Evolutionary conservation across 35 echinoderm and acorn worm species (phyloP), one percentile per base, ranked within the genome.

Genomic region (Diadema setosum): DNA sequence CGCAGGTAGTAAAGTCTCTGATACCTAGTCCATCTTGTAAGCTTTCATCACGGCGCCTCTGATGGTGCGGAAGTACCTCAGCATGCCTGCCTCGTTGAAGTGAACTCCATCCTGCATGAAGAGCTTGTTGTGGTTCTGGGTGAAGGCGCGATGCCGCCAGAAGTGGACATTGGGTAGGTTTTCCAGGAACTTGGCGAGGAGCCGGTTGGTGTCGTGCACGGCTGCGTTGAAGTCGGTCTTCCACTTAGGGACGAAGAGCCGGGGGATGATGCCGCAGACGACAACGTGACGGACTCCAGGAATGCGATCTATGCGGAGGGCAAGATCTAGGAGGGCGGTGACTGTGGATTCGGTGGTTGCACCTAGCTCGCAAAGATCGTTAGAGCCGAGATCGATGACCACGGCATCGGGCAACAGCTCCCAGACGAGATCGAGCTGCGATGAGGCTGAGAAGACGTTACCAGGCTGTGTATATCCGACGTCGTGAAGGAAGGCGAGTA

Each of bases 121-220:
- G 44, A 78, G 73, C 36, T 78, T 78, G 73, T 44, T 78, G 73
- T 78, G 73, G 73, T 78, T 78, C 27, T 41, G 73, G 35, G 73
- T 41, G n/a, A 78, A 78, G 24, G 73, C 39, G 14, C 73, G 33
- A 78, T 78, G 73, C 8, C 73, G 73, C 73, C 73, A 78, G 37
- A 78, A 78, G 44, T 78, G 73, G 5, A 78, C 40, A 36, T 78
- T 78, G 3, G 73, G 73, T 23, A 78, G 25, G 44, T 41, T 23
- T 78, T 78, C 73, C 14, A 78, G 40, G 24, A 39, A 78, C 25
- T 78, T 78, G 4, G 73, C 73, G 2, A 78, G 35, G n/a, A 78
- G 34, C 3, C 40, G 73, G n/a, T 78, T 78, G 35, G 73, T 78
- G 24, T 78, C 73, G 34, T 78, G 73, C 12, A 78, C 73, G 39